Evolutionary conservation across 2,888 invertebrate species (phyloP).

Genomic region (Cheilosia vulpina): DNA sequence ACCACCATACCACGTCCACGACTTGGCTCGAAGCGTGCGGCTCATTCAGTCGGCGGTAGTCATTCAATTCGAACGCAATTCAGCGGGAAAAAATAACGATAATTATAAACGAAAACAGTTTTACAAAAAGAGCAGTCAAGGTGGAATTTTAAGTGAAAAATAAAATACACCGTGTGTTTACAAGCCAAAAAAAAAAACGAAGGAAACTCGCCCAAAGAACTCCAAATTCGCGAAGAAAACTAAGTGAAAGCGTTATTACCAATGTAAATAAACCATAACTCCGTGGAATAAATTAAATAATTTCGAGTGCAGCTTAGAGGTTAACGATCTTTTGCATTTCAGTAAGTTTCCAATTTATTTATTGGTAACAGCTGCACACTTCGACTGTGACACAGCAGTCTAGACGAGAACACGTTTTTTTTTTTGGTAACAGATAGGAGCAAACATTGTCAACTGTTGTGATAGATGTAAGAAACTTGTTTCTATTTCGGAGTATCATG

Average conservation of each 20-base stretch:
- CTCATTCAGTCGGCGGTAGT: constrained; percentile 69
- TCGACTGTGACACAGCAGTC: not conserved
- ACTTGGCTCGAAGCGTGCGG: constrained; percentile 43
- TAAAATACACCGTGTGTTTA: not conserved
- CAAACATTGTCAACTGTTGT: constrained; percentile 57
- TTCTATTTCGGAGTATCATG: constrained; percentile 10
- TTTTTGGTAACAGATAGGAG: constrained; percentile 29
- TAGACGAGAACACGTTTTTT: constrained; percentile 32
- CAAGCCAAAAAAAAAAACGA: not conserved
- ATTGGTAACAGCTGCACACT: constrained; percentile 7
- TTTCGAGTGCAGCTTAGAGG: constrained; percentile 14
- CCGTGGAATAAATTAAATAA: constrained; percentile 24
- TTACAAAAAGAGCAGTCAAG: not conserved
- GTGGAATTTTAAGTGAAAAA: not conserved
- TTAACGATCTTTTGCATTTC: constrained; percentile 34
- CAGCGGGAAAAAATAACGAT: constrained; percentile 28
- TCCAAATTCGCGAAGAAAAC: not conserved
- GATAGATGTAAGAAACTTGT: constrained; percentile 10
- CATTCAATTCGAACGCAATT: constrained; percentile 67
- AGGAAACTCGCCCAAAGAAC: not conserved
- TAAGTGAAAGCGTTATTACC: constrained; percentile 34
- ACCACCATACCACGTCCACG: constrained; percentile 12
- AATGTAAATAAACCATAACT: not conserved
- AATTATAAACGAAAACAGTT: constrained; percentile 11
- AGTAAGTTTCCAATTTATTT: constrained; percentile 26